Conservation (phyloP, 2,797 vertebrate species). For the Mionectes olivaceus region DNA sequence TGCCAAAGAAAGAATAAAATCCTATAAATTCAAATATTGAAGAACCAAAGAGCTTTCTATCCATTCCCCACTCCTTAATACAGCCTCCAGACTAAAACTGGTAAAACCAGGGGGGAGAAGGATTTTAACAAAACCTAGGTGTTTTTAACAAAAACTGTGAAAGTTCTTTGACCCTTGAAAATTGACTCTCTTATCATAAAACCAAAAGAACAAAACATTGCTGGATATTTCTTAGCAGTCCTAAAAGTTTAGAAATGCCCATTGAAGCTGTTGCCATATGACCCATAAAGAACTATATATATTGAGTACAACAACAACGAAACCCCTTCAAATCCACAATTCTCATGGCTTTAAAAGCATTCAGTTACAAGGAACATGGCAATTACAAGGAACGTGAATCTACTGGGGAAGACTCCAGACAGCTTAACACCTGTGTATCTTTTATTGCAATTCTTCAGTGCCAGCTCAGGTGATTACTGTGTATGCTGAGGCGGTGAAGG, state of each 20-base stretch:
- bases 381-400: conserved; percentile 40
- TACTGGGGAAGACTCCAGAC: not conserved
- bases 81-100: not conserved
- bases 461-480: not conserved
- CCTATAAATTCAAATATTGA: not conserved
- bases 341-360: conserved; percentile 26
- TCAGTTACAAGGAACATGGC: conserved; percentile 33
- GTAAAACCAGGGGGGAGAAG: not conserved
- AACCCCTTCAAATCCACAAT: not conserved
- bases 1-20: not conserved
- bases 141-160: not conserved
- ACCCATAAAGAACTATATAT: not conserved
- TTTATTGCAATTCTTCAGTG: conserved; percentile 24
- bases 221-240: not conserved
- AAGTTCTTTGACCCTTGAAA: not conserved
- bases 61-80: not conserved
- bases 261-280: not conserved
- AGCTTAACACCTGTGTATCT: conserved; percentile 36
- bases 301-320: not conserved
- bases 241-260: not conserved
- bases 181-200: not conserved
- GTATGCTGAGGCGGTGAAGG: not conserved
- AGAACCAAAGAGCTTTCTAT: not conserved
- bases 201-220: not conserved
- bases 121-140: not conserved